Evolutionary conservation across 2,113 vertebrate species (phyloP), one percentile per base, ranked within the genome.

Genomic region (Megaleporinus macrocephalus): DNA sequence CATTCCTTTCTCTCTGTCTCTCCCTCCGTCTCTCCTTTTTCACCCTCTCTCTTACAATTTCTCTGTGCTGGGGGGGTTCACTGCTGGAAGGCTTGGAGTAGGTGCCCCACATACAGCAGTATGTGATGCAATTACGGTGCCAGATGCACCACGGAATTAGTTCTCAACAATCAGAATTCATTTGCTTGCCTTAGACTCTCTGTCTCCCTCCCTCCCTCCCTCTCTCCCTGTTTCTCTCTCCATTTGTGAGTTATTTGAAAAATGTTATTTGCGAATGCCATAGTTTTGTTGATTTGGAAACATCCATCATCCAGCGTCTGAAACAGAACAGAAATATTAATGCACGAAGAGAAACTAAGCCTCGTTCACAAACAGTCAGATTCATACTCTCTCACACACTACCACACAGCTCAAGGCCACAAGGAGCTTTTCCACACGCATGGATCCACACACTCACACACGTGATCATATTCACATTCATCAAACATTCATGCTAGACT

Each of bases 81-180:
- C 33, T 29, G 62, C 63, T 65, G 41, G 33, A 59, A 71, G 65
- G 65, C 51, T 71, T 71, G 2, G 20, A 76, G 80, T 72, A 80
- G 73, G 49, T 80, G 76, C 70, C 62, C 61, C 77, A 83, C 73
- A 86, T 77, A 75, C 66, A 81, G 47, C 66, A 81, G 29, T 75
- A 73, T 78, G 78, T 73, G 78, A 83, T 86, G 85, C 82, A 83
- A 83, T 81, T 80, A 73, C 62, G 62, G 79, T 79, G 63, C 85
- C 81, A 86, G 78, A 83, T 78, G 81, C 73, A 73, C 36, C 41
- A 66, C 27, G 47, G 33, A 71, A 77, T 79, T 73, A 75, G 72
- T 75, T 49, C 30, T 80, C 13, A 75, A 68, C 15, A 68, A 75
- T 75, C 47, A 81, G 29, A 81, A 81, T 73, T 81, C 47, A 22